Base-by-base conservation (phyloP, 2,797 vertebrate species). In the Pangasius macronema region DNA sequence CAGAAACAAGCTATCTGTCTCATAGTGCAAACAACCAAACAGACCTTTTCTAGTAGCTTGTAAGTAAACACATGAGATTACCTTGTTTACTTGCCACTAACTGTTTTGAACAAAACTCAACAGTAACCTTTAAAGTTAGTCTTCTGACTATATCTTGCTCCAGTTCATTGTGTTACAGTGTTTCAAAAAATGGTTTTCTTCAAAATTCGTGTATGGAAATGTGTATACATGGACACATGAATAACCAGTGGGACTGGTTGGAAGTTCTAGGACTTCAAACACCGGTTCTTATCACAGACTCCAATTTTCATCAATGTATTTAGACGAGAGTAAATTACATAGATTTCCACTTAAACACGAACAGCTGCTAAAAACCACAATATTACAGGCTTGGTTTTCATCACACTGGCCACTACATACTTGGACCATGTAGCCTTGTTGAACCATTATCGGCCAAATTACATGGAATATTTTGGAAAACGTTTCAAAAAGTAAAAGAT, bases 361-460 rank as follows among this genome's bases (percentile, higher is more conserved):
- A 76, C 73, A 51, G 24, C 46, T 76, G 27, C 27, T 55, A 30
- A 77, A 53, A 73, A 30, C 49, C 0, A 0, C 18, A 46, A 76
- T 27, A 77, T 53, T 53, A 77, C 75, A 53, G 27, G 75, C 77
- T 27, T 80, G 33, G 77, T 24, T 39, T 80, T 39, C 55, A 39
- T 11, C 30, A 46, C 77, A 39, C 33, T 13, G 1, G 5, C 33
- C 53, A 59, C 33, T 39, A 13, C 33, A 79, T 36, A 57, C 10
- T 33, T 79, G 30, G 53, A 79, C 3, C 8, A 57, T 33, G 8
- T 33, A 77, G 22, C 16, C 42, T 75, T 51, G 73, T 3, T 76
- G 73, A 30, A 30, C 2, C 8, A 18, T 53, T 30, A 18, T 55
- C 14, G 33, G 16, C 49, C 49, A 36, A 36, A 55, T 20, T 36